Base-by-base conservation (phyloP, 1,140 invertebrate genomes). In the Leptinotarsa lineolata region DNA sequence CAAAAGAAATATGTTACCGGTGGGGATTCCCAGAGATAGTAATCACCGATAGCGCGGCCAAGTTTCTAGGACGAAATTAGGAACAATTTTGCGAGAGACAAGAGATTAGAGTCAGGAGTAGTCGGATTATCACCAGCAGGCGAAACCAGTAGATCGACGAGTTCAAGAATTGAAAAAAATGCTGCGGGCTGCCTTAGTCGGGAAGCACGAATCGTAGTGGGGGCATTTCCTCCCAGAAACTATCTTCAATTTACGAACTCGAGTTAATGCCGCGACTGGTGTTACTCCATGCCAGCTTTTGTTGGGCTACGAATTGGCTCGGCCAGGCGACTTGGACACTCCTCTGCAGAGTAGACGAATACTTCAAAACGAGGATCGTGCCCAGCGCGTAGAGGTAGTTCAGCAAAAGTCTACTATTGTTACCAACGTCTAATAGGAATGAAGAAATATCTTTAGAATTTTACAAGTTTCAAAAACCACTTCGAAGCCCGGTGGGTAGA, bases 81-180 rank as follows among this genome's bases (percentile, higher is more conserved):
- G 44, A 11, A 8, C 2, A 4, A 18, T 67, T 20, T 20, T 21
- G 2, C 2, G n/a, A 4, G 13, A 8, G 2, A 21, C 2, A 39
- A 54, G 12, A 24, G 6, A 54, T 54, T 64, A 3, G 21, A 4
- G 15, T 18, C 65, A 46, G 5, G 12, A 21, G 20, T n/a, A 20
- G 22, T 13, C 45, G n/a, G 20, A 30, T 13, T 65, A 39, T 63
- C 69, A 65, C 39, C 73, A 74, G 46, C 39, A 48, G 22, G 39
- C 30, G 13, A 64, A 72, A 45, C 68, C 73, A 16, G 69, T 68
- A 46, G 73, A 72, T 15, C 12, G 73, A n/a, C 59, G 73, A 15
- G 45, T 48, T 13, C 73, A 74, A 44, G 73, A 74, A 30, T 45
- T 74, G 24, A 74, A 70, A 45, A 70, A 74, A 20, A 8, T 22